Evolutionary conservation across 2,888 invertebrate genomes (phyloP).

Genomic region (Chrysolina americana): DNA sequence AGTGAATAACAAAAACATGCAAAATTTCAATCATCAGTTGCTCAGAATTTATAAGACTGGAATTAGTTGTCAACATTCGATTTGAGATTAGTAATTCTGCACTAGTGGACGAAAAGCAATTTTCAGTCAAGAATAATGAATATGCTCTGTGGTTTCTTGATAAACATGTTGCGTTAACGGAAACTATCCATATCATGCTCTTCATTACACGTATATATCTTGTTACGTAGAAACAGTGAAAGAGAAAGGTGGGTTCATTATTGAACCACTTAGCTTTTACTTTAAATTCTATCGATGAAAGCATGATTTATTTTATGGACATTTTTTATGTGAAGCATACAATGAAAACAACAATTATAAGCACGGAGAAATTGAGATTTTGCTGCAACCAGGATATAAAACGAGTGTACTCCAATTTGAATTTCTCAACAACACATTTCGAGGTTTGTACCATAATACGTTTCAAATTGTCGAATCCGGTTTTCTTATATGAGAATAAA

Average conservation of each 20-base stretch:
- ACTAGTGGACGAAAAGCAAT: no score
- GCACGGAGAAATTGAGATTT: slow-evolving; percentile 13
- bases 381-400: slow-evolving; percentile 13
- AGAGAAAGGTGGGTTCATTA: slow-evolving; percentile 28
- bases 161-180: not conserved
- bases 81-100: no score
- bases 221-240: slow-evolving; percentile 21
- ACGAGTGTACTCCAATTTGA: not conserved
- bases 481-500: not conserved
- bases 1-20: no score
- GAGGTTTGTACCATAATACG: not conserved
- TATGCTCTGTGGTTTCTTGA: not conserved
- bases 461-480: slow-evolving; percentile 1
- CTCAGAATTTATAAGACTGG: no score
- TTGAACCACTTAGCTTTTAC: slow-evolving; percentile 27
- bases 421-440: slow-evolving; percentile 3
- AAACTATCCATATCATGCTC: not conserved
- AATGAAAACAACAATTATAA: slow-evolving; percentile 14
- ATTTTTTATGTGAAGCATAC: slow-evolving; percentile 18
- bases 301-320: slow-evolving; percentile 23
- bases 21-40: no score
- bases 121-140: not conserved
- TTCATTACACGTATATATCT: slow-evolving; percentile 1
- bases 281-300: slow-evolving; percentile 27
- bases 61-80: no score